These are phyloP conservation scores for Zaprionus ghesquierei DNA, from an alignment of 1,140 invertebrate species.

Conservation along the genomic window DNA sequence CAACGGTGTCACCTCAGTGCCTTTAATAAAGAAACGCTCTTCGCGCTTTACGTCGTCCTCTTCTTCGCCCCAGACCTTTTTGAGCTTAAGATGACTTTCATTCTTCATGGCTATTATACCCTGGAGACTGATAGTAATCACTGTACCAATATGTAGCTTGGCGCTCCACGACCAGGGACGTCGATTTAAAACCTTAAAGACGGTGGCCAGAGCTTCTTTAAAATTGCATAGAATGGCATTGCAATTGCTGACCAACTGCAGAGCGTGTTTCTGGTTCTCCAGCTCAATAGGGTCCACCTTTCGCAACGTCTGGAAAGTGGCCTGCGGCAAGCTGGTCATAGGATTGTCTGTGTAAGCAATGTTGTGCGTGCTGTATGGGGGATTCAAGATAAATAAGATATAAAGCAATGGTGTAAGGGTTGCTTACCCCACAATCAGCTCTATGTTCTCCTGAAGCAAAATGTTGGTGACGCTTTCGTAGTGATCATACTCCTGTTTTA, in stretches of 20 bases:
- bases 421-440: slow-evolving; percentile 69
- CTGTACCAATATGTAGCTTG: slow-evolving; percentile 62
- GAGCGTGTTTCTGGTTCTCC: slow-evolving; percentile 63
- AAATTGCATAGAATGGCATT: slow-evolving; percentile 70
- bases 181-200: slow-evolving; percentile 52
- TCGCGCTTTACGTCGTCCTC: slow-evolving; percentile 62
- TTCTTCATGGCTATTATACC: slow-evolving; percentile 77
- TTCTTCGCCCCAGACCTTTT: slow-evolving; percentile 59
- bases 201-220: slow-evolving; percentile 51
- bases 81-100: slow-evolving; percentile 62
- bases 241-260: slow-evolving; percentile 57
- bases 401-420: neutral
- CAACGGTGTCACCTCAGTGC: slow-evolving; percentile 50
- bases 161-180: slow-evolving; percentile 71
- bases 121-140: slow-evolving; percentile 54
- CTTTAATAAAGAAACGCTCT: slow-evolving; percentile 54
- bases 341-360: slow-evolving; percentile 66
- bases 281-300: slow-evolving; percentile 43
- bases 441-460: slow-evolving; percentile 37
- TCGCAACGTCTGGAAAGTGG: slow-evolving; percentile 50
- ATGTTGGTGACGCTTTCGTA: slow-evolving; percentile 42
- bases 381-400: neutral
- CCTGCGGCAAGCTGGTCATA: slow-evolving; percentile 41
- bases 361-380: slow-evolving; percentile 50
- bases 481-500: slow-evolving; percentile 40